Base-by-base conservation (phyloP, 1,140 invertebrate species). In the Triops cancriformis region DNA sequence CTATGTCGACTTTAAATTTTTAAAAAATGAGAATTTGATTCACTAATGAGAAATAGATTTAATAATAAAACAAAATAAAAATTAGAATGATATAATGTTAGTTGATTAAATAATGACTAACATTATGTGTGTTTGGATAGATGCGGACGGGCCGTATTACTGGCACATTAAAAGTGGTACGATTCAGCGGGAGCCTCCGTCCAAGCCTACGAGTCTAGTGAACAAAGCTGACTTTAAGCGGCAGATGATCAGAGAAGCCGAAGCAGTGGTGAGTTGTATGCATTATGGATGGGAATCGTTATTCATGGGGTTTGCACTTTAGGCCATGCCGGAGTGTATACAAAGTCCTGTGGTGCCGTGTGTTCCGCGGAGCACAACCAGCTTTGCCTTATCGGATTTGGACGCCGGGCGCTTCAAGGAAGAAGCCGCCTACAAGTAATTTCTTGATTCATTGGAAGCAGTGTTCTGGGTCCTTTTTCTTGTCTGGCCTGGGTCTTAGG, bases 111-210 rank as follows among this genome's bases (percentile, higher is more conserved):
- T n/a, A n/a, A n/a, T n/a, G n/a, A n/a, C n/a, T n/a, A n/a, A n/a
- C n/a, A n/a, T n/a, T n/a, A n/a, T n/a, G n/a, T n/a, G 37, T 26
- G 43, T 37, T 76, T 75, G 73, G 76, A 26, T 82, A 94, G 95
- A 97, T 86, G 93, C 93, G 82, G 91, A 93, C 84, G 95, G 95
- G 14, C 92, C 95, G 1, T 98, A 98, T 85, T 98, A 97, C 85
- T 98, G 96, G 96, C 97, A 99, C 86, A 96, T 98, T 82, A 97
- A 97, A 85, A 97, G 94, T 83, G 97, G 97, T 11, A 98, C 95
- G 0, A 98, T 98, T 82, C 96, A 98, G 83, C 88, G 96, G 74
- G 94, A 98, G 84, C 89, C 91, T 74, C 95, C 95, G 5, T 89
- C 89, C 73, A 85, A 86, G 31, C 85, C 85, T 14, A 79, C 73